Conservation (phyloP, 2,797 vertebrate species). For the Cynopterus sphinx region DNA sequence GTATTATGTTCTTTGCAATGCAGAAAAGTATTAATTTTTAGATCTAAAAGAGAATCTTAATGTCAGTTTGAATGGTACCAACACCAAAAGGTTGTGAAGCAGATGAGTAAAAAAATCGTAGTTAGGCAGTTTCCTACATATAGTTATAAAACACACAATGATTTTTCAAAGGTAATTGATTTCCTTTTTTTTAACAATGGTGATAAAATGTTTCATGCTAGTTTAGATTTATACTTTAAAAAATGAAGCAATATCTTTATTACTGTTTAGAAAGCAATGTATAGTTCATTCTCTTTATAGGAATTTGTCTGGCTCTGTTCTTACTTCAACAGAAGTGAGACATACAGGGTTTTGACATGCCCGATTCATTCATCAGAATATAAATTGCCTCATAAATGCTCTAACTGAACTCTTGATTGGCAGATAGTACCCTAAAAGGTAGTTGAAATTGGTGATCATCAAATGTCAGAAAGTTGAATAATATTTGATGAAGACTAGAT, state of each 20-base stretch:
- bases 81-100: conserved; percentile 15
- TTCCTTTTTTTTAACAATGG: conserved; percentile 44
- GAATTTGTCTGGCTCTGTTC: conserved; percentile 60
- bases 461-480: conserved; percentile 69
- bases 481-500: conserved; percentile 52
- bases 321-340: conserved; percentile 70
- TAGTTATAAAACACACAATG: conserved; percentile 55
- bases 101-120: conserved; percentile 50
- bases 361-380: conserved; percentile 73
- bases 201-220: conserved; percentile 1
- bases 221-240: conserved; percentile 29
- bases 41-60: conserved; percentile 60
- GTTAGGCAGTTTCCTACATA: conserved; percentile 38
- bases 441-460: conserved; percentile 60
- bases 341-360: conserved; percentile 57
- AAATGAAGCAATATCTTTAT: neutral
- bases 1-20: neutral
- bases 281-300: neutral
- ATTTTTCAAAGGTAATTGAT: conserved; percentile 63
- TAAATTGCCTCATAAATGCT: conserved; percentile 78
- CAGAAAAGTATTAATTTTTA: conserved; percentile 50
- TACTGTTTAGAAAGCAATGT: neutral
- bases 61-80: conserved; percentile 63
- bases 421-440: conserved; percentile 64
- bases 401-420: conserved; percentile 75